Evolutionary conservation across 2,888 invertebrate genomes (phyloP), one percentile per base, ranked within the genome.

Genomic region (Hirtodrosophila histrioides): DNA sequence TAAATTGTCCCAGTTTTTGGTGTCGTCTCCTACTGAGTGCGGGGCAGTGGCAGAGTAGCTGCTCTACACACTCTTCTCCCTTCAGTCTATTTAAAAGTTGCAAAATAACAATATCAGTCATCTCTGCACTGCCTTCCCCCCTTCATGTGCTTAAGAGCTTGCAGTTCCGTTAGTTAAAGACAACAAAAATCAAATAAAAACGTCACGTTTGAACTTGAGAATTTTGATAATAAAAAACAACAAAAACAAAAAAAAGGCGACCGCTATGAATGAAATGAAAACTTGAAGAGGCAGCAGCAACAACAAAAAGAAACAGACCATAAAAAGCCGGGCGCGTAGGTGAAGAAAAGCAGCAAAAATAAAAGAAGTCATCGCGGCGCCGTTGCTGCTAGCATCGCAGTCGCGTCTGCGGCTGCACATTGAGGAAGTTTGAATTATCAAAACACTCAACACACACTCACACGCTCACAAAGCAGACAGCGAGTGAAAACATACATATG

Each of bases 371-470:
- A 56, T 40, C 58, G 63, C 54, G 55, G 12, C 51, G 51, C 33
- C 51, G 51, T 37, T 53, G 46, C 35, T 17, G 39, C n/a, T 33
- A 29, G 24, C 43, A 17, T 5, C 29, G 60, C 33, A 23, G 35
- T 44, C 8, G 51, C 37, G 31, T 58, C 48, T 11, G 55, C 55
- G 45, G 67, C 75, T 66, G 75, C 75, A 69, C 71, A 74, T 70
- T 75, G 76, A 75, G 66, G 66, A 74, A 75, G 76, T 74, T 74
- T 70, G 63, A 75, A 67, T 75, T 75, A 74, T 74, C 74, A 75
- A 74, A 74, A 74, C 71, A 60, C 76, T 57, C 69, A 62, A 62
- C 63, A 51, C 49, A 60, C 51, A 60, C 10, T 54, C 44, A 53
- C 23, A 60, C 29, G 54, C 45, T 58, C 27, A 56, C 39, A 61